Conservation (phyloP, 2,797 vertebrate species). For the Enteromius argenteus region DNA sequence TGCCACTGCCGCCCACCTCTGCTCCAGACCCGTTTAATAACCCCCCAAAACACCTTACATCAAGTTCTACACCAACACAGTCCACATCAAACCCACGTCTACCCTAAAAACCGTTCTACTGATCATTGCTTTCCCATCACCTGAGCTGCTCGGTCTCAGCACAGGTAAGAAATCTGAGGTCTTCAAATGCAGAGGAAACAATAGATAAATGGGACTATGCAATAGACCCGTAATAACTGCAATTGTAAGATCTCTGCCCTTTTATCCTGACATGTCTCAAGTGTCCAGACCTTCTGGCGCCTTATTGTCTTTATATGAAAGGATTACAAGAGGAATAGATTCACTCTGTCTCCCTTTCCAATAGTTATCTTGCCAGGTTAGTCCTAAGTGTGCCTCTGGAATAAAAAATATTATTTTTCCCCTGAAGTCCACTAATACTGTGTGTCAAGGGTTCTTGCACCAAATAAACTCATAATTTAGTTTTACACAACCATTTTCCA, state of each 20-base stretch:
- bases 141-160: neutral
- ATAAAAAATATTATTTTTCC: slow-evolving; percentile 5
- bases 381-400: slow-evolving; percentile 5
- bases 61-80: slow-evolving; percentile 10
- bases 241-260: slow-evolving; percentile 62
- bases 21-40: slow-evolving; percentile 68
- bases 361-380: neutral
- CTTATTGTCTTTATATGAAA: slow-evolving; percentile 56
- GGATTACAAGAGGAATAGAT: slow-evolving; percentile 39
- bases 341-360: slow-evolving; percentile 1
- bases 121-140: neutral
- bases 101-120: neutral
- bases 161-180: slow-evolving; percentile 6
- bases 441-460: neutral
- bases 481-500: slow-evolving; percentile 18
- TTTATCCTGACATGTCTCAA: slow-evolving; percentile 54
- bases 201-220: neutral
- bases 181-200: slow-evolving; percentile 16
- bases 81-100: neutral
- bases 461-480: neutral
- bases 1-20: slow-evolving; percentile 72
- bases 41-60: slow-evolving; percentile 21
- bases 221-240: slow-evolving; percentile 44
- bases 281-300: slow-evolving; percentile 60
- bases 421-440: neutral